Conservation (phyloP, 2,797 vertebrate genomes). For the Xenopus petersii region DNA sequence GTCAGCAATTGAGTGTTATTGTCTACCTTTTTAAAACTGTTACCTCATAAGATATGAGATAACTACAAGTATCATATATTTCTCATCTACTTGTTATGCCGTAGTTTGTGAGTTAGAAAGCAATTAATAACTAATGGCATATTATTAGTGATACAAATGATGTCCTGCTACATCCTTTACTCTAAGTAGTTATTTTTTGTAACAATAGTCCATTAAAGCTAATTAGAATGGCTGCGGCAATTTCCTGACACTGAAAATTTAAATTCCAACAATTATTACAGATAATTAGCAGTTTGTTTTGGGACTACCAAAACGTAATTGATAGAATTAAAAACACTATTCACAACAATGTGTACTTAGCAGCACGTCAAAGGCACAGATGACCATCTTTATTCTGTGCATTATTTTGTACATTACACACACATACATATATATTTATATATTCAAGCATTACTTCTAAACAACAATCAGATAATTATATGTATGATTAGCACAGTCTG, state of each 20-base stretch:
- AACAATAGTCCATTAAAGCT: slow-evolving; percentile 43
- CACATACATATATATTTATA: too few relatives aligned
- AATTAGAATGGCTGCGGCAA: slow-evolving; percentile 35
- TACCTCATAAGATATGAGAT: too few relatives aligned
- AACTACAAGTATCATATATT: too few relatives aligned
- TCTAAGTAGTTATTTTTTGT: slow-evolving; percentile 35
- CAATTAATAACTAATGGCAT: slow-evolving; percentile 34
- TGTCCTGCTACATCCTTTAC: slow-evolving; percentile 11
- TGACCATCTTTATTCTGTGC: too few relatives aligned
- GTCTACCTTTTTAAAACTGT: too few relatives aligned
- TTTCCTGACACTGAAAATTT: slow-evolving; percentile 32
- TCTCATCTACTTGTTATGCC: neutral
- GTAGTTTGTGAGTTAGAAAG: neutral
- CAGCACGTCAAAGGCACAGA: slow-evolving; percentile 21
- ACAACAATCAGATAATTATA: too few relatives aligned
- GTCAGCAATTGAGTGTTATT: too few relatives aligned
- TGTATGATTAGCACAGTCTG: too few relatives aligned
- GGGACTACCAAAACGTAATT: slow-evolving; percentile 15
- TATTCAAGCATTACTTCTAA: too few relatives aligned
- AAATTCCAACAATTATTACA: slow-evolving; percentile 34
- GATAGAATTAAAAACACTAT: slow-evolving; percentile 15
- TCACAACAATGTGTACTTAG: slow-evolving; percentile 18
- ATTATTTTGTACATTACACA: too few relatives aligned
- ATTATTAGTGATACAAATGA: slow-evolving; percentile 28
- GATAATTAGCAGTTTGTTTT: slow-evolving; percentile 34